Evolutionary conservation across 2,888 invertebrate species (phyloP).

Genomic region (Diarsia mendica): DNA sequence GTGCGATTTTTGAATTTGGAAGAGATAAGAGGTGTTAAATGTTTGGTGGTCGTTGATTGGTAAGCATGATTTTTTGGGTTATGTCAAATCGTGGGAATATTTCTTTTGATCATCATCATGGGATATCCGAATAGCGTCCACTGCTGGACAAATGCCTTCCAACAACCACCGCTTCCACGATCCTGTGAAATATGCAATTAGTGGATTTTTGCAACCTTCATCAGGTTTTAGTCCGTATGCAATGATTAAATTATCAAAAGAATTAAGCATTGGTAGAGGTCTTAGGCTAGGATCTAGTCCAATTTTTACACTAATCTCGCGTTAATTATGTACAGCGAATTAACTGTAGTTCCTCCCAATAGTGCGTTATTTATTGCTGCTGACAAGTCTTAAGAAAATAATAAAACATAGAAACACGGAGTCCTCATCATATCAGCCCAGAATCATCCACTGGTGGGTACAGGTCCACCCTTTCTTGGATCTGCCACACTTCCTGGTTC

Average conservation of each 20-base stretch:
- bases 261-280: neutral
- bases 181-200: neutral
- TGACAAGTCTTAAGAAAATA: neutral
- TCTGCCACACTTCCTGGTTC: neutral
- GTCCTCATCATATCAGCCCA: neutral
- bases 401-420: neutral
- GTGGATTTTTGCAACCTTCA: neutral
- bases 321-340: neutral
- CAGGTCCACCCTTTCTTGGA: neutral
- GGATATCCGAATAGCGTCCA: neutral
- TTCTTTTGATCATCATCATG: neutral
- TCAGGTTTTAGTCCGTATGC: neutral
- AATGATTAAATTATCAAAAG: neutral
- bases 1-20: constrained; percentile 37
- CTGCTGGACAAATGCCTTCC: neutral
- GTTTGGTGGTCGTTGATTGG: constrained; percentile 2
- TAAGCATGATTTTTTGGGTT: too few species aligned
- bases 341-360: neutral
- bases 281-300: neutral
- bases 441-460: neutral
- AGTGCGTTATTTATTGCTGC: neutral
- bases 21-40: constrained; percentile 24
- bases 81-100: too few species aligned
- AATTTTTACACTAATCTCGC: neutral
- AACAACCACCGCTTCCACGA: neutral